Evolutionary conservation across 2,113 vertebrate genomes (phyloP).

Genomic region (Columbina picui): DNA sequence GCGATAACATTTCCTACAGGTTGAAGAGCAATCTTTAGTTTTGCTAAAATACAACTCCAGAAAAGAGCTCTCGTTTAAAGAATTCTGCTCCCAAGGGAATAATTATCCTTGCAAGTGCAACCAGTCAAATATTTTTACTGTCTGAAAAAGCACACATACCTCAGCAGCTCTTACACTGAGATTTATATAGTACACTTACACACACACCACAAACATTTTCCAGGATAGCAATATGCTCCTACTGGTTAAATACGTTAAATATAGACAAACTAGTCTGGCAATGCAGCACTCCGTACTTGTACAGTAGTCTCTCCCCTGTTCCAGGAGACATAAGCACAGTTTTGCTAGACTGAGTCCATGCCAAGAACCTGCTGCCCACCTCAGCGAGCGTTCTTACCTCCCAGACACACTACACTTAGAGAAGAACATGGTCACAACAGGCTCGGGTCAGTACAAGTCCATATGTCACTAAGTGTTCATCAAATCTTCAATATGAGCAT

Average conservation of each 20-base stretch:
- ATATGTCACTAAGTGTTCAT: not conserved
- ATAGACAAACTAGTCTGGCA: not conserved
- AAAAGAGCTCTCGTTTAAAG: not conserved
- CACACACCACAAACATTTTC: not conserved
- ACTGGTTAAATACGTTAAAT: not conserved
- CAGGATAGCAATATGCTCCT: not conserved
- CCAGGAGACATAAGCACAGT: not conserved
- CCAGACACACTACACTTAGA: not conserved
- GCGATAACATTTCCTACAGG: not conserved
- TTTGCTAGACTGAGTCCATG: fast-evolving
- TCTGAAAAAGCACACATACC: not conserved
- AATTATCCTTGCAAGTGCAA: constrained; percentile 1
- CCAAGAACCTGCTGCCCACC: not conserved
- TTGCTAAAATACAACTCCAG: not conserved
- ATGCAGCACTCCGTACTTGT: not conserved
- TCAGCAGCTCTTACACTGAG: not conserved
- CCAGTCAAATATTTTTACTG: not conserved
- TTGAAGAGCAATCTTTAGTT: not conserved
- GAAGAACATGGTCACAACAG: not conserved
- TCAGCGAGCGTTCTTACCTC: not conserved
- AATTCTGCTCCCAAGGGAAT: constrained; percentile 7
- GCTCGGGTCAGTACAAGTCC: not conserved
- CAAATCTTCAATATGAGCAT: not conserved
- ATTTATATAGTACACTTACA: not conserved
- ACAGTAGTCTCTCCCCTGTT: not conserved